phyloP scores from a whole-genome alignment of 2,113 vertebrate genomes.

The Diphyllodes magnificus region DNA sequence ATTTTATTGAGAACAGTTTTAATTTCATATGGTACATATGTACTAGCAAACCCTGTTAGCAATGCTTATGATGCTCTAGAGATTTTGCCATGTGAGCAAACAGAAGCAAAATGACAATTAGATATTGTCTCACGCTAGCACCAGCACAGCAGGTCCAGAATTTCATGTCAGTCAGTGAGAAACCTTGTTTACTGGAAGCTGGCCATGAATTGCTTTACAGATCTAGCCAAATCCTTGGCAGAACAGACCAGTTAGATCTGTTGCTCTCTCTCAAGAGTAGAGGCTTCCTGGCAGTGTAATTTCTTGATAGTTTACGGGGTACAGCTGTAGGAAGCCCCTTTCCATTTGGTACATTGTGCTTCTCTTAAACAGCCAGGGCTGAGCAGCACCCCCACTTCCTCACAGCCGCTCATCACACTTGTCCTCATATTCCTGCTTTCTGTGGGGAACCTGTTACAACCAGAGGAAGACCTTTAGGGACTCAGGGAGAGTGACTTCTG shows the following conservation, averaged over 20 bases:
- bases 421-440: not conserved
- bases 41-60: slow-evolving; percentile 1
- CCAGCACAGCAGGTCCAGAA: slow-evolving; percentile 33
- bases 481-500: not conserved
- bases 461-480: not conserved
- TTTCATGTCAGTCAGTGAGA: slow-evolving; percentile 36
- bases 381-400: not conserved
- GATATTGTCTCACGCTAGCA: slow-evolving; percentile 14
- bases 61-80: not conserved
- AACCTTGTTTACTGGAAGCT: slow-evolving; percentile 40
- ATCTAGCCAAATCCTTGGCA: slow-evolving; percentile 31
- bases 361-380: not conserved
- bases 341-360: not conserved
- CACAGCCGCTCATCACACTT: not conserved
- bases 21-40: not conserved
- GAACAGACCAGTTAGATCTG: slow-evolving; percentile 21
- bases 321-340: not conserved
- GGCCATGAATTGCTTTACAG: not conserved
- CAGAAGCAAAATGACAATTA: slow-evolving; percentile 51
- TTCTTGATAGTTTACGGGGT: not conserved
- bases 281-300: not conserved
- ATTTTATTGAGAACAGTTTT: not conserved
- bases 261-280: not conserved
- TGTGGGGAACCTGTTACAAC: not conserved
- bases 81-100: not conserved